A percentile compares a stretch with the other conserved stretches of the same genome.
These are phyloP conservation scores for Phaetusa simplex DNA, from an alignment of 2,113 vertebrate species.

Conservation along the genomic window DNA sequence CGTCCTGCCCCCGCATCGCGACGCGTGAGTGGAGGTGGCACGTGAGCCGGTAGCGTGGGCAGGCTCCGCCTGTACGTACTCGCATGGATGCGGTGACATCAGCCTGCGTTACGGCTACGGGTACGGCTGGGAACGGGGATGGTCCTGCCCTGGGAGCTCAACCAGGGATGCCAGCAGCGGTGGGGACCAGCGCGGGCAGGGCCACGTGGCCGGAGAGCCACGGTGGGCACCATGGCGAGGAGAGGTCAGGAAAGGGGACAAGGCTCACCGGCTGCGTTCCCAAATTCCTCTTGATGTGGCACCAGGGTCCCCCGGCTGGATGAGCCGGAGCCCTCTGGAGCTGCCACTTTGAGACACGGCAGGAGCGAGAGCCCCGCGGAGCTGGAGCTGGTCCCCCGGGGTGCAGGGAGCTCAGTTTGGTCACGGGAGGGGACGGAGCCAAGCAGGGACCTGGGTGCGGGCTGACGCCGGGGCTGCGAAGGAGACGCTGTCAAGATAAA, in stretches of 20 bases:
- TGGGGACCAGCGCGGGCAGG: neutral
- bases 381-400: rapidly evolving
- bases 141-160: neutral
- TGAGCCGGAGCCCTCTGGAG: neutral
- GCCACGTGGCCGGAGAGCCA: rapidly evolving
- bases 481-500: neutral
- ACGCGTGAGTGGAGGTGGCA: rapidly evolving
- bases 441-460: neutral
- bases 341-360: neutral
- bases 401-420: neutral
- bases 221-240: rapidly evolving
- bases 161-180: rapidly evolving
- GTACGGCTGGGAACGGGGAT: rapidly evolving
- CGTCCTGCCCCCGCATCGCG: rapidly evolving
- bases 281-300: neutral
- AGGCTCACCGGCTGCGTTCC: neutral
- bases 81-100: rapidly evolving
- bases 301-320: rapidly evolving
- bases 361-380: neutral
- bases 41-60: neutral
- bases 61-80: rapidly evolving
- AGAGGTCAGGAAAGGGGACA: neutral
- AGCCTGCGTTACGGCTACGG: rapidly evolving
- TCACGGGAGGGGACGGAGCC: neutral
- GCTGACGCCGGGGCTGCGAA: neutral